Conservation (phyloP, 1,140 invertebrate species). For the Mamestra configurata region DNA sequence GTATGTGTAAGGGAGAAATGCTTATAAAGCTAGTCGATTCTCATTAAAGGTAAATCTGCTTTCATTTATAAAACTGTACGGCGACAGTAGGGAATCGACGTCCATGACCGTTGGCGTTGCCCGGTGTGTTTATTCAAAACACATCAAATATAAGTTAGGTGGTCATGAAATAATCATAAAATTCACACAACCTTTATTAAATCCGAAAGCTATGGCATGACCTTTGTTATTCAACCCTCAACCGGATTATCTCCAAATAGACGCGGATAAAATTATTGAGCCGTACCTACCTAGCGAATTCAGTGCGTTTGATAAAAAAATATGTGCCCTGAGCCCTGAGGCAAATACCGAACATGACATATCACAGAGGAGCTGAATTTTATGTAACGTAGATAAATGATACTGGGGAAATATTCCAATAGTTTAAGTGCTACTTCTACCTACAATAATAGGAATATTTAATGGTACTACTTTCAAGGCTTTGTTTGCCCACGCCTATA, state of each 20-base stretch:
- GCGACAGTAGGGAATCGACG: too few species aligned
- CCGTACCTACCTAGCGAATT: neutral
- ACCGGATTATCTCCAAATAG: constrained; percentile 21
- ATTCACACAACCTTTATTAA: constrained; percentile 10
- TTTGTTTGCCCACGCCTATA: constrained; percentile 4
- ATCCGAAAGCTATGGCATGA: constrained; percentile 15
- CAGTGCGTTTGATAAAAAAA: constrained; percentile 16
- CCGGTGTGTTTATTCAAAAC: too few species aligned
- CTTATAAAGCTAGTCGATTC: too few species aligned
- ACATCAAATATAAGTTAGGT: neutral
- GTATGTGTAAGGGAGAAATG: too few species aligned
- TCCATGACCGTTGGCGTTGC: too few species aligned
- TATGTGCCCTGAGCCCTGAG: neutral
- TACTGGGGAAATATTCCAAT: neutral
- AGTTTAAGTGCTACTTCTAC: neutral
- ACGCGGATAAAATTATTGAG: constrained; percentile 11
- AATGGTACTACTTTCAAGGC: neutral
- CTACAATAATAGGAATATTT: neutral
- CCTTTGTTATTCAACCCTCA: constrained; percentile 17
- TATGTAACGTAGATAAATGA: neutral
- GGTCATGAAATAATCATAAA: neutral
- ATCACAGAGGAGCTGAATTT: neutral
- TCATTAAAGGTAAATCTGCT: too few species aligned
- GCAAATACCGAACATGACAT: constrained; percentile 16
- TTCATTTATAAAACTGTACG: too few species aligned